Base-by-base conservation (phyloP, 2,797 vertebrate species). In the Varecia variegata region DNA sequence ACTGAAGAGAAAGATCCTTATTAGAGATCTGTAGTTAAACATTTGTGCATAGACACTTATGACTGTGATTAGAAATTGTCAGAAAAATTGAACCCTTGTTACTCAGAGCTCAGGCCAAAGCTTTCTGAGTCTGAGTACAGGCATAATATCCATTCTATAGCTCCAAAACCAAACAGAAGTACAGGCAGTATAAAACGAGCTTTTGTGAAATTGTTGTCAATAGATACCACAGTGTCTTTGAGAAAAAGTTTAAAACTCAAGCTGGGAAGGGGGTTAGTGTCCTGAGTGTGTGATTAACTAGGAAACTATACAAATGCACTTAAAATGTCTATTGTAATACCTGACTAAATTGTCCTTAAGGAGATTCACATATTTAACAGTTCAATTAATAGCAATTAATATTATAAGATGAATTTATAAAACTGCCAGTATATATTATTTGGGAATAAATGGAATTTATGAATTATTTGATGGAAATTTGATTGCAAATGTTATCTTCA, bases 401-500 rank as follows among this genome's bases (percentile, higher is more conserved):
- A 52, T 11, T 11, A 17, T 62, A 77, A 60, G 35, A 58, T 1
- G 32, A 88, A 85, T 74, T 79, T 38, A 60, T 40, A 79, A 65
- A 92, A 50, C 23, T 90, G 17, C 4, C 4, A 88, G 17, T 40
- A 30, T 52, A 32, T 76, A 5, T 86, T 94, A 21, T 85, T 85
- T 90, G 58, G 65, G 30, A 87, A 68, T 79, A 88, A 82, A 32
- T 9, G 83, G 32, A 87, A 62, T 15, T 45, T 97, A 94, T 83
- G n/a, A 96, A 80, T 71, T 85, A 90, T 47, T 45, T 79, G 20
- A 74, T 84, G 52, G 45, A 12, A 96, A 32, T 15, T 23, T 56
- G 54, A 81, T 7, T 84, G 32, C n/a, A 65, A 93, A 74, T 68
- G 4, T 80, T 84, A 74, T 87, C 97, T 95, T 67, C 84, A 27